Evolutionary conservation across 2,797 vertebrate genomes (phyloP), one percentile per base, ranked within the genome.

Genomic region (Gorsachius magnificus): DNA sequence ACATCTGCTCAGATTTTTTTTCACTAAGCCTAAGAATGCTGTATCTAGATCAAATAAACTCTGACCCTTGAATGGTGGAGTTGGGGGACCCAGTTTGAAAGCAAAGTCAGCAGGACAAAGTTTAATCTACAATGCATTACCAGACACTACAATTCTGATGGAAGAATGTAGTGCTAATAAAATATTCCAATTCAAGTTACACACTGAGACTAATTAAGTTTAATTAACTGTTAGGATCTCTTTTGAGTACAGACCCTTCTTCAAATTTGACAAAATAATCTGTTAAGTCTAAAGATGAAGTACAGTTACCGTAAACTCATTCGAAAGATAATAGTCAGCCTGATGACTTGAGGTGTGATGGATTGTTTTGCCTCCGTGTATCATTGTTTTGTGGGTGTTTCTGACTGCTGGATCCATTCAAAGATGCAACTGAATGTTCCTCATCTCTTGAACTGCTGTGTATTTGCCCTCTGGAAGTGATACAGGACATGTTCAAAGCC

Each of bases 41-140:
- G 51, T 96, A 96, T 97, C 96, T 97, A 96, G 72, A 92, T 91
- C 96, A 97, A 94, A 97, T 97, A 97, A 97, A 97, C 96, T 96
- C 87, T 97, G 96, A 97, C 96, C 96, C 94, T 93, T 96, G 90
- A 95, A 81, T 72, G 72, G 77, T 29, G 53, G 57, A 90, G 38
- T 43, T 94, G 69, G 0, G 11, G 82, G 92, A 86, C 76, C 35
- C 48, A 66, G 84, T 91, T n/a, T 92, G 63, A 89, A 95, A 96
- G 72, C 95, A 87, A 89, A 95, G 94, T 95, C 96, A 95, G 89
- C 90, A 95, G 95, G 93, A 93, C 96, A 96, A 97, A 97, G 95
- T 97, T 96, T 93, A 97, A 97, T 31, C 93, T 83, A 76, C 79
- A 94, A 86, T 69, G 68, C 51, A n/a, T 61, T 85, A 89, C 93